Evolutionary conservation across 1,140 invertebrate species (phyloP).

Genomic region (Alviniconcha marisindica): DNA sequence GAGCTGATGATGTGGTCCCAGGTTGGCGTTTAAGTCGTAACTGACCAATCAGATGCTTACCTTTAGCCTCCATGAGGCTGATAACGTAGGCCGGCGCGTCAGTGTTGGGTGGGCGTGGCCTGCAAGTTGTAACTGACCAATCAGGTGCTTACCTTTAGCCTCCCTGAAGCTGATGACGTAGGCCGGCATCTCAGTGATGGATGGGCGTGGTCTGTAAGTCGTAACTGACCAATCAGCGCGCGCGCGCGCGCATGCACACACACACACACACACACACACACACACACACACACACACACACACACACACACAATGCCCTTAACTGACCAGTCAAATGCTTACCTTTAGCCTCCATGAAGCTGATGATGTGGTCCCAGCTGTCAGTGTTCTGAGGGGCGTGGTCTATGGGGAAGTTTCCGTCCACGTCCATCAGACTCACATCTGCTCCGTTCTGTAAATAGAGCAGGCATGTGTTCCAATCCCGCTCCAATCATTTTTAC

Average conservation of each 20-base stretch:
- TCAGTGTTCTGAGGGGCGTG: slow-evolving; percentile 54
- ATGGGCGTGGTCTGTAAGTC: too few relatives aligned
- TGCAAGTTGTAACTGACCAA: neutral
- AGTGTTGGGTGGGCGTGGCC: slow-evolving; percentile 48
- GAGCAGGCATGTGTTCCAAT: too few relatives aligned
- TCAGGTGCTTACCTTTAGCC: neutral
- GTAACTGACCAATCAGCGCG: too few relatives aligned
- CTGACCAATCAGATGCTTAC: slow-evolving; percentile 42
- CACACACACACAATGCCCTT: too few relatives aligned
- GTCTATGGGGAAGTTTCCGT: slow-evolving; percentile 61
- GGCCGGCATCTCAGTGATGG: slow-evolving; percentile 56
- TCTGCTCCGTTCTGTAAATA: slow-evolving; percentile 65
- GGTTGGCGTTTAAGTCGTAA: too few relatives aligned
- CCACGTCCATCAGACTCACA: slow-evolving; percentile 53
- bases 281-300: too few relatives aligned
- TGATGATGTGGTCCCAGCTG: slow-evolving; percentile 42
- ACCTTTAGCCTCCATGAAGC: slow-evolving; percentile 56
- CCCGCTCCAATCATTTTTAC: too few relatives aligned
- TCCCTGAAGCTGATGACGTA: too few relatives aligned
- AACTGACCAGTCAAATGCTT: neutral
- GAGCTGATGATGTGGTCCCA: too few relatives aligned
- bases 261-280: too few relatives aligned
- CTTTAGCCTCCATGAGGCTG: slow-evolving; percentile 52
- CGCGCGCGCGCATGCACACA: too few relatives aligned
- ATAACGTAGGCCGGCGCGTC: slow-evolving; percentile 48